phyloP scores from a whole-genome alignment of 2,888 invertebrate genomes.

The Oligia latruncula region DNA sequence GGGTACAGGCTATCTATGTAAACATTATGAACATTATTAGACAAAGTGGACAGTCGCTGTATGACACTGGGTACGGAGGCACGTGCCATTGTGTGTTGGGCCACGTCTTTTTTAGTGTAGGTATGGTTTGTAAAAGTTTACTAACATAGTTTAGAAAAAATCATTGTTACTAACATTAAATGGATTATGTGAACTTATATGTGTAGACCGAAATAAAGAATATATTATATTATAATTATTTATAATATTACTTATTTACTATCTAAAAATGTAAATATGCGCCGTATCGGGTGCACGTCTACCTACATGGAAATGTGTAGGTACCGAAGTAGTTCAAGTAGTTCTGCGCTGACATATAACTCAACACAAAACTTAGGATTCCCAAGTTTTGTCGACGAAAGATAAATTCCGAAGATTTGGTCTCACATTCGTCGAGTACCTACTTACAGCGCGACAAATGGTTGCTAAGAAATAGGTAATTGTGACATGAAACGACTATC shows the following conservation, averaged over 20 bases:
- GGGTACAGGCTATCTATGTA: background rate
- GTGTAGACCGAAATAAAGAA: too few relatives aligned
- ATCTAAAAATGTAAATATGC: background rate
- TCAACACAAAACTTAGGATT: slow-evolving; percentile 27
- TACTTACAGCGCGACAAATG: background rate
- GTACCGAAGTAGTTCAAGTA: slow-evolving; percentile 7
- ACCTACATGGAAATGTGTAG: background rate
- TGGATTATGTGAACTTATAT: too few relatives aligned
- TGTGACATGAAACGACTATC: background rate
- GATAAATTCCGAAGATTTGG: background rate
- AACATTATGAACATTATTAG: too few relatives aligned
- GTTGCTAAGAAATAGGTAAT: background rate
- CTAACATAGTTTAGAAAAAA: too few relatives aligned
- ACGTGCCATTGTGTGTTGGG: too few relatives aligned
- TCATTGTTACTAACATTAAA: too few relatives aligned
- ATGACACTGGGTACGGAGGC: too few relatives aligned
- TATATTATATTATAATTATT: too few relatives aligned
- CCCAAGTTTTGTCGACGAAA: slow-evolving; percentile 8
- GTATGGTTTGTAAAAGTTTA: too few relatives aligned
- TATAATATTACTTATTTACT: background rate
- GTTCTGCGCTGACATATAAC: background rate
- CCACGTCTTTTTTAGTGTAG: too few relatives aligned
- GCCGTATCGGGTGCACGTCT: background rate
- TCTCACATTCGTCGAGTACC: background rate
- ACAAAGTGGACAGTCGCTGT: too few relatives aligned